Base-by-base conservation (phyloP, 1,140 invertebrate species). In the Himalopsyche phryganea region DNA sequence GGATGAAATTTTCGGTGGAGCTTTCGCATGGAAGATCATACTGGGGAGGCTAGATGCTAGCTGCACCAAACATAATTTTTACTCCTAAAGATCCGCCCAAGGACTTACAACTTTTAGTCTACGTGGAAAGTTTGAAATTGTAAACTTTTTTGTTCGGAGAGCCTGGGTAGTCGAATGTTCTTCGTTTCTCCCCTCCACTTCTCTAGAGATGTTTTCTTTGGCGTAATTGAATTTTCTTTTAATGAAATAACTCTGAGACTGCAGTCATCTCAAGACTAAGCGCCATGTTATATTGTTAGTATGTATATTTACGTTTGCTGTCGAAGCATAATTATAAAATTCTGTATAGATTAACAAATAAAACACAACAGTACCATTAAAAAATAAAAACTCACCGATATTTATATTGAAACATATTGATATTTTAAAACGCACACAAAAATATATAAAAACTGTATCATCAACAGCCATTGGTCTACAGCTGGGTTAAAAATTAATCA, bases 141-240 rank as follows among this genome's bases (percentile, higher is more conserved):
- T 33, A 23, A 52, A 52, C 36, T 35, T 52, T 52, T 50, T 44
- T 52, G 15, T 20, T 52, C 40, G 3, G 19, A 10, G 19, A 45
- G 18, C 10, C 18, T 11, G 9, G 13, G 14, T 17, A 19, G 9
- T 11, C 42, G n/a, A 45, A 40, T 28, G n/a, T 14, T 13, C 20
- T n/a, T 13, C 46, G 13, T 32, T n/a, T 48, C 17, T 48, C 11
- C 13, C 15, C 35, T 0, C 32, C 35, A 14, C 23, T 28, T 5
- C 23, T 17, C 42, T n/a, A 5, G n/a, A 13, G n/a, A 15, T 44
- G 38, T 52, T 52, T 52, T 42, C 50, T 52, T 52, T 52, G 46
- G 17, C 40, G 50, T 52, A 52, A 52, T 52, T 42, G 38, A 52
- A 52, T 52, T 52, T 42, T 52, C 38, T 52, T 52, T 50, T 52